Percentiles rank a stretch among this genome's conserved stretches.
Conservation (phyloP, 2,113 vertebrate species). For the Pedetes capensis region DNA sequence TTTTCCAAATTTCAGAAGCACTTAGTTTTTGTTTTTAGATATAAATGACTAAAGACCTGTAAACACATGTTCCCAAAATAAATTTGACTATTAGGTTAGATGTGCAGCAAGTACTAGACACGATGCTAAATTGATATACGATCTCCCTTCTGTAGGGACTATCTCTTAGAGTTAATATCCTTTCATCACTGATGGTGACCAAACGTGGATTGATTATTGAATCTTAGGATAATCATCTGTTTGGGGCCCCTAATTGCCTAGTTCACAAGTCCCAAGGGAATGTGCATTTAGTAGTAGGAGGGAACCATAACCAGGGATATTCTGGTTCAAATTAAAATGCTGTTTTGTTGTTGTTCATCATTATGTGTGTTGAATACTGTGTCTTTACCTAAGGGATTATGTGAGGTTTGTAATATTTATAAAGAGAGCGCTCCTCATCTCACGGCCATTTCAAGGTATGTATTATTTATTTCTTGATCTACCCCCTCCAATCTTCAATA, state of each 20-base stretch:
- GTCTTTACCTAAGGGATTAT: constrained; percentile 82
- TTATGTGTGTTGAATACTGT: constrained; percentile 81
- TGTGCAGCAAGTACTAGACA: not conserved
- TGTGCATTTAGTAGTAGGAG: constrained; percentile 31
- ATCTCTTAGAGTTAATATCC: not conserved
- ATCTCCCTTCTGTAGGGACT: not conserved
- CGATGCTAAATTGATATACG: not conserved
- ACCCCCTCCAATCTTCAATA: constrained; percentile 79
- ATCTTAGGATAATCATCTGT: not conserved
- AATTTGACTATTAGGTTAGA: not conserved
- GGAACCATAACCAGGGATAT: constrained; percentile 53
- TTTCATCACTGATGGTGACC: not conserved
- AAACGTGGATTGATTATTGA: not conserved
- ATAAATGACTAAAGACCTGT: not conserved
- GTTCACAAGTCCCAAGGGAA: not conserved
- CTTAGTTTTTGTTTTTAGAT: not conserved
- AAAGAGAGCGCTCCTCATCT: constrained; percentile 83
- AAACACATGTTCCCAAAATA: not conserved
- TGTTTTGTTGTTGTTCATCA: constrained; percentile 79
- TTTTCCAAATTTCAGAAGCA: not conserved
- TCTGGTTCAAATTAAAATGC: constrained; percentile 81
- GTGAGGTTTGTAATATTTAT: constrained; percentile 86
- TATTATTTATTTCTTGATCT: constrained; percentile 86
- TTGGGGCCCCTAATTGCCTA: constrained; percentile 31
- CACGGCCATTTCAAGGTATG: constrained; percentile 84